phyloP scores from a whole-genome alignment of 2,113 vertebrate genomes.

The Pao palembangensis region DNA sequence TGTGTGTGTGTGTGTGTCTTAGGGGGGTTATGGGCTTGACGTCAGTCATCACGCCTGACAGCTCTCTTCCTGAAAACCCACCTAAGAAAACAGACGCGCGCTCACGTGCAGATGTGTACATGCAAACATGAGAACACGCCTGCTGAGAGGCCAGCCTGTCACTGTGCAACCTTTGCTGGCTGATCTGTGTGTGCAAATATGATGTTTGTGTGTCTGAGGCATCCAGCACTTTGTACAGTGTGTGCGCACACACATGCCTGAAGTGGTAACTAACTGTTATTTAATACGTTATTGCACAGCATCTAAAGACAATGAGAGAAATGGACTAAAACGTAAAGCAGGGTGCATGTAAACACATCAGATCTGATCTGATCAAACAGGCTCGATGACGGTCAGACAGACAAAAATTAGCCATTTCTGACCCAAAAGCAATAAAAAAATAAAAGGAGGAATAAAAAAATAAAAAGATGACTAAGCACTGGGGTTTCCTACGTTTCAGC shows the following conservation, averaged over 20 bases:
- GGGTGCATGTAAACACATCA: no score
- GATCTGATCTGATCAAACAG: no score
- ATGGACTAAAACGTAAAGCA: no score
- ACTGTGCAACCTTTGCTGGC: constrained; percentile 27
- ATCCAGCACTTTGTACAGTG: no score
- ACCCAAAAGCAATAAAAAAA: constrained; percentile 13
- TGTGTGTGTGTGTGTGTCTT: constrained; percentile 7
- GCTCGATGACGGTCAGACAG: not conserved
- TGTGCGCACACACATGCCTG: no score
- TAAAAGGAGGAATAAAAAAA: not conserved
- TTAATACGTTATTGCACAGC: no score
- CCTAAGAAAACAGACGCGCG: constrained; percentile 61
- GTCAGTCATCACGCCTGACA: constrained; percentile 66
- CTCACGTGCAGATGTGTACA: constrained; percentile 13
- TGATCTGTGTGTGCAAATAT: constrained; percentile 26
- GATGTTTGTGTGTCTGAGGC: no score
- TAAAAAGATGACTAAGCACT: not conserved
- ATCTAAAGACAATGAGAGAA: no score
- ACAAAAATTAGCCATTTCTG: constrained; percentile 23
- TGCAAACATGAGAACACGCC: constrained; percentile 26
- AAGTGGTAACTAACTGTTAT: no score
- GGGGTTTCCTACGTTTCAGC: constrained; percentile 48
- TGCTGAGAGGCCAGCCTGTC: constrained; percentile 39
- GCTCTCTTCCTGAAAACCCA: constrained; percentile 67
- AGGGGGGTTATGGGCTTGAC: constrained; percentile 37